Evolutionary conservation across 2,113 vertebrate genomes (phyloP).

Genomic region (Galbula dea): DNA sequence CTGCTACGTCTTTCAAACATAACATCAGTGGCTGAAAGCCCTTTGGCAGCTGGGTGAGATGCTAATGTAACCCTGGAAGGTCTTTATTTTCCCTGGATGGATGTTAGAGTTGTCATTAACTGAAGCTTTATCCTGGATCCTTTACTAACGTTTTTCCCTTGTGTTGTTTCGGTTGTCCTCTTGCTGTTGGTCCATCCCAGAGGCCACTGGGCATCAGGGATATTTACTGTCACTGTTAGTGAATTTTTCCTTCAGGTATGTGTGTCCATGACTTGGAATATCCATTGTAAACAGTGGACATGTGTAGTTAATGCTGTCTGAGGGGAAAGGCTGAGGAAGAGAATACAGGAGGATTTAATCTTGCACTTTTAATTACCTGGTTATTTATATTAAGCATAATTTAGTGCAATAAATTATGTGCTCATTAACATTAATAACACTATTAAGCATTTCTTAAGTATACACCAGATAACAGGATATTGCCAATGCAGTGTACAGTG

Average conservation of each 20-base stretch:
- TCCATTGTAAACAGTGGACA: rapidly evolving
- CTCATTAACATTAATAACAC: not conserved
- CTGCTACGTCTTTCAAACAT: not conserved
- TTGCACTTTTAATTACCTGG: not conserved
- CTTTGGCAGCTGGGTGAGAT: not conserved
- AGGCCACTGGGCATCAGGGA: not conserved
- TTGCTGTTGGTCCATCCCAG: rapidly evolving
- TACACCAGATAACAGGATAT: not conserved
- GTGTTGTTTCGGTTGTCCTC: not conserved
- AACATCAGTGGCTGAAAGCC: not conserved
- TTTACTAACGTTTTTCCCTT: not conserved
- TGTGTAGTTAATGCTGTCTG: rapidly evolving
- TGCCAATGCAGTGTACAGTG: not conserved
- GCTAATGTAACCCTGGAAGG: not conserved
- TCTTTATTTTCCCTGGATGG: not conserved
- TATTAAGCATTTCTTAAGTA: not conserved
- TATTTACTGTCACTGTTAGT: no score
- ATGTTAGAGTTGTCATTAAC: not conserved
- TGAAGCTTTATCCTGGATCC: not conserved
- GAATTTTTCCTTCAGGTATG: not conserved
- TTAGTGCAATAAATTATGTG: not conserved
- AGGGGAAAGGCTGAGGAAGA: not conserved
- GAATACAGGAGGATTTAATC: not conserved
- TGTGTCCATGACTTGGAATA: rapidly evolving
- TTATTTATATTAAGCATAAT: not conserved